Base-by-base conservation (phyloP, 2,888 invertebrate genomes). In the Chironomus riparius region DNA sequence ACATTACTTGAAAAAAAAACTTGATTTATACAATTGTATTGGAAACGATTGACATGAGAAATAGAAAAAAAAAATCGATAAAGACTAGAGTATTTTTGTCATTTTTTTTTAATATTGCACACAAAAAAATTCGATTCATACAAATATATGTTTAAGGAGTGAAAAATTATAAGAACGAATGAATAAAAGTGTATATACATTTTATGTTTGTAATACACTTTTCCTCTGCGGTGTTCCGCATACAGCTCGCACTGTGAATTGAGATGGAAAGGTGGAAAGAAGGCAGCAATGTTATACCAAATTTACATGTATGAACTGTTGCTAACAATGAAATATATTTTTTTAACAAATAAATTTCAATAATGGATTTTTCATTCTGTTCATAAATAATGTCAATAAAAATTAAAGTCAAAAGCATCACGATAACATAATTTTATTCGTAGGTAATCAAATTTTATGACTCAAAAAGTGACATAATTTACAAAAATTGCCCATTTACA, bases 311-410 rank as follows among this genome's bases (percentile, higher is more conserved):
- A 71, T 56, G 28, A 71, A 71, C 71, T 71, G 71, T 71, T 71
- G 71, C 71, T 50, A 50, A 71, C 71, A 71, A 71, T 71, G 50
- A 50, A 50, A 50, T 15, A 50, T 3, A n/a, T n/a, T 50, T 50
- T 50, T 13, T 13, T 50, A 15, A 50, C 6, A 56, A 15, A 7
- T 10, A 71, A 24, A 56, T 71, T 70, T 70, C 70, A 38, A 56
- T 71, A 71, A 71, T 71, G 71, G 71, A 71, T 28, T 71, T 15
- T 56, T 56, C 56, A 15, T 18, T n/a, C 18, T 18, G n/a, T 56
- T 56, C 56, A 56, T 56, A 56, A 56, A 56, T 56, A 15, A 56
- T 56, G 56, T 56, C 50, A n/a, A 50, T 50, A 50, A 50, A 65
- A 65, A 65, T 22, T 65, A 65, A 65, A 22, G 62, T 18, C 65